Percentiles rank a stretch among this genome's conserved stretches.
Conservation (phyloP, 2,888 invertebrate genomes). For the Lasioglossum figueresi region DNA sequence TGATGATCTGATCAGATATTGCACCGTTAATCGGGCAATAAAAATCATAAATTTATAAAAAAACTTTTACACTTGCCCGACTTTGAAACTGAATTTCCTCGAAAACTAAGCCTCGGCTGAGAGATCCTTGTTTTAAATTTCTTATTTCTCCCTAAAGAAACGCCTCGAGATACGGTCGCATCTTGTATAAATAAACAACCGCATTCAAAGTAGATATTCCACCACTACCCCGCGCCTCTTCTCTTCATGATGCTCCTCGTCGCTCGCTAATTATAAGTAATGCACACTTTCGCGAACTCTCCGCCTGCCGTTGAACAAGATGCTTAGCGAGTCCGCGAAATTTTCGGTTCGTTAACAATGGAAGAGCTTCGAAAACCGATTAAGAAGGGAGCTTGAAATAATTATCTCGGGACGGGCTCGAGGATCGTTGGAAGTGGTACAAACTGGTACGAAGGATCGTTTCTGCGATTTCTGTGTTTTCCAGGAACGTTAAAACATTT, state of each 20-base stretch:
- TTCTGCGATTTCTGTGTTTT: not conserved
- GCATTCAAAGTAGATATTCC: not conserved
- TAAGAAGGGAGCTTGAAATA: not conserved
- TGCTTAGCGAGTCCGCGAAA: not conserved
- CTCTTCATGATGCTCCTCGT: not conserved
- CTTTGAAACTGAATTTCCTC: not conserved
- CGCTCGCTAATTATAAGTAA: not conserved
- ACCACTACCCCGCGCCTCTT: not conserved
- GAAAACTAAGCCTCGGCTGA: not conserved
- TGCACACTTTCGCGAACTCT: not conserved
- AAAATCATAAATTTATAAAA: not conserved
- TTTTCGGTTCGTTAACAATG: not conserved
- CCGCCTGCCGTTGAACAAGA: not conserved
- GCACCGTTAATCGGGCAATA: not conserved
- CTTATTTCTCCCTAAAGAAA: not conserved
- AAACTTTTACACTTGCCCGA: not conserved
- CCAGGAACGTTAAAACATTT: not conserved
- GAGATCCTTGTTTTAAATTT: not conserved
- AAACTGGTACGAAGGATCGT: not conserved
- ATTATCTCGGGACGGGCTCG: not conserved
- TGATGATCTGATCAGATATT: not conserved
- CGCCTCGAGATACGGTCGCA: not conserved
- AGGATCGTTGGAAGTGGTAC: not conserved
- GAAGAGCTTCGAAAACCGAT: slow-evolving; percentile 9
- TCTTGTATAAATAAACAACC: not conserved